Evolutionary conservation across 1,140 invertebrate genomes (phyloP).

Genomic region (Reticulitermes speratus): DNA sequence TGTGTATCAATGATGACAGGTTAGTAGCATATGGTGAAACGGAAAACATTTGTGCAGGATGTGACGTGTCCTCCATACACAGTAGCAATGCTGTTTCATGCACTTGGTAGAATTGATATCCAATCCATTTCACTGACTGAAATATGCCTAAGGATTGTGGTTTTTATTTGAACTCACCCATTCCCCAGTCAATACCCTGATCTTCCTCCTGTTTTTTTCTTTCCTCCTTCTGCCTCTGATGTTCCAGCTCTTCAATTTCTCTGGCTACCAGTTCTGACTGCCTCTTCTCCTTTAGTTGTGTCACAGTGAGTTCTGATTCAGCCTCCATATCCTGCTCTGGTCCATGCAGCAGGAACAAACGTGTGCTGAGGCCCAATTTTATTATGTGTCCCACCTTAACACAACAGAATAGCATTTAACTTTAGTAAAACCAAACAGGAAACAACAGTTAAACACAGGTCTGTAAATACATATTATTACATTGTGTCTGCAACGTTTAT

Average conservation of each 20-base stretch:
- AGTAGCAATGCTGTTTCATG: too few relatives aligned
- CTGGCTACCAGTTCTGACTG: constrained; percentile 50
- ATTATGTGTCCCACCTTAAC: constrained; percentile 83
- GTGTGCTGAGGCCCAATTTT: constrained; percentile 86
- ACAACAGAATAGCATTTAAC: not conserved
- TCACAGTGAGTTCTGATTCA: constrained; percentile 76
- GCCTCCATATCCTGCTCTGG: constrained; percentile 83
- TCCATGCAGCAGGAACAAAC: constrained; percentile 82
- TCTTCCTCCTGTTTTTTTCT: constrained; percentile 53
- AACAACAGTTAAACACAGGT: too few relatives aligned
- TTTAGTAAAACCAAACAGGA: too few relatives aligned
- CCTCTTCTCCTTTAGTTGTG: constrained; percentile 73
- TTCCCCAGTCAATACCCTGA: constrained; percentile 86
- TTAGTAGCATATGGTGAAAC: not conserved
- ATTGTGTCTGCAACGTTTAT: too few relatives aligned
- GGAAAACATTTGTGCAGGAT: too few relatives aligned
- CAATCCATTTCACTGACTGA: not conserved
- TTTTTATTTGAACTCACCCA: constrained; percentile 58
- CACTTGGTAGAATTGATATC: too few relatives aligned
- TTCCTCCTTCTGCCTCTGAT: constrained; percentile 49
- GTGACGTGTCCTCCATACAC: too few relatives aligned
- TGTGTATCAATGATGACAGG: not conserved
- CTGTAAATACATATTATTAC: too few relatives aligned
- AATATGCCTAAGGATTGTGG: not conserved
- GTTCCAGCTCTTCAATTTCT: constrained; percentile 48